Conservation (phyloP, 2,113 vertebrate genomes). For the Ascaphus truei region DNA sequence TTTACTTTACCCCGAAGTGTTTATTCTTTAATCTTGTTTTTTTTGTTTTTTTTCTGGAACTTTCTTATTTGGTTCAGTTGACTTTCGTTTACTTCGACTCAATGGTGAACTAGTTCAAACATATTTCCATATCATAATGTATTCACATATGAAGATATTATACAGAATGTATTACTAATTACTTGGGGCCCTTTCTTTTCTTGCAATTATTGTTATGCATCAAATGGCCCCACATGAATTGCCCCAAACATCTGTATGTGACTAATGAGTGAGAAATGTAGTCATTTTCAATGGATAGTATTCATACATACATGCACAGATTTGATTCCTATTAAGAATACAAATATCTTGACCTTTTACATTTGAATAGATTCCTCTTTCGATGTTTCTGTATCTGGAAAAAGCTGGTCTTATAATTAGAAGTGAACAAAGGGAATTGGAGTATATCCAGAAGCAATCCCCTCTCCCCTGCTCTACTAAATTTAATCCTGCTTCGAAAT, state of each 20-base stretch:
- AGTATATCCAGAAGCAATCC: too few relatives aligned
- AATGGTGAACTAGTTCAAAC: too few relatives aligned
- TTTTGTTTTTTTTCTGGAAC: too few relatives aligned
- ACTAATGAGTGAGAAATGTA: constrained; percentile 25
- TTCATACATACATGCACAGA: constrained; percentile 18
- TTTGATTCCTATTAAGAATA: constrained; percentile 19
- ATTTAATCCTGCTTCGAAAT: background rate
- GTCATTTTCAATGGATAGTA: constrained; percentile 19
- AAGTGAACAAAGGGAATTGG: too few relatives aligned
- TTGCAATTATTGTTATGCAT: background rate
- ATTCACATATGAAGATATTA: background rate
- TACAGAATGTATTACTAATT: background rate
- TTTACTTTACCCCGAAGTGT: too few relatives aligned
- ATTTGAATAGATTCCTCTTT: background rate
- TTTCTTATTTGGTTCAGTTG: too few relatives aligned
- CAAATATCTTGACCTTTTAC: constrained; percentile 30
- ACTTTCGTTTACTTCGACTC: too few relatives aligned
- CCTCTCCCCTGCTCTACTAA: background rate
- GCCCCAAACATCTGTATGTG: constrained; percentile 25
- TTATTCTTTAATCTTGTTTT: too few relatives aligned
- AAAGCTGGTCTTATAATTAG: constrained; percentile 7
- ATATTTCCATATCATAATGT: too few relatives aligned
- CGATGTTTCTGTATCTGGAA: constrained; percentile 15
- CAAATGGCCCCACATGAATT: background rate
- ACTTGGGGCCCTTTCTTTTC: background rate